Percentiles rank a stretch among this genome's conserved stretches.
These are phyloP conservation scores for Hyles euphorbiae DNA, from an alignment of 1,140 invertebrate species.

Conservation along the genomic window DNA sequence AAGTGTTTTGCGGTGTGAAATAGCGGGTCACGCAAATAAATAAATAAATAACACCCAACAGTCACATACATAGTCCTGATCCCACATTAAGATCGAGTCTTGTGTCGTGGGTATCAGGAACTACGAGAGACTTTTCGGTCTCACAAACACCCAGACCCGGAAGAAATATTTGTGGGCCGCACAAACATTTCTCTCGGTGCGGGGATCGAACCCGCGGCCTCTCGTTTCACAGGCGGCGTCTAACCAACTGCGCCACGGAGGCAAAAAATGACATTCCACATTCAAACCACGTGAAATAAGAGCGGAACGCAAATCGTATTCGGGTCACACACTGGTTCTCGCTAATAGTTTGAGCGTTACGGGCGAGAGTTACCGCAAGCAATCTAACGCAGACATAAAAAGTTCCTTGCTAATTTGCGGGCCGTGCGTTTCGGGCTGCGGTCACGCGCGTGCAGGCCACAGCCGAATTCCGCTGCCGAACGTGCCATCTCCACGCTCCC, in stretches of 20 bases:
- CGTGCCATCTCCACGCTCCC: constrained; percentile 24
- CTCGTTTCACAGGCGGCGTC: too few species aligned
- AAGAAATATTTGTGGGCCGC: too few species aligned
- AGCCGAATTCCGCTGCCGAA: constrained; percentile 41
- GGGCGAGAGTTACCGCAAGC: constrained; percentile 55
- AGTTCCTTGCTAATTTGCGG: constrained; percentile 61
- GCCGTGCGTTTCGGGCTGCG: constrained; percentile 60
- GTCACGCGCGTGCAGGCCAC: constrained; percentile 53
- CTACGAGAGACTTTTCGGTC: too few species aligned
- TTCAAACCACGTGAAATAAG: constrained; percentile 48
- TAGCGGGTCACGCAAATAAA: constrained; percentile 56
- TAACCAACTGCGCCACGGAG: too few species aligned
- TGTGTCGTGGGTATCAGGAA: too few species aligned
- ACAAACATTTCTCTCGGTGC: too few species aligned
- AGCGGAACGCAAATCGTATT: constrained; percentile 40
- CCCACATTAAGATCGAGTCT: too few species aligned
- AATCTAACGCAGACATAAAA: constrained; percentile 49
- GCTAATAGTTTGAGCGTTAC: constrained; percentile 54
- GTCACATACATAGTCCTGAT: too few species aligned
- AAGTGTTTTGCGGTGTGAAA: constrained; percentile 50
- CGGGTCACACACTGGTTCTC: constrained; percentile 59
- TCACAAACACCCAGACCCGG: too few species aligned
- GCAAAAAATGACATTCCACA: constrained; percentile 61
- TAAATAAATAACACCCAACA: too few species aligned
- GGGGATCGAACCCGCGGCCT: too few species aligned